Evolutionary conservation across 2,113 vertebrate species (phyloP).

Genomic region (Echinops telfairi): DNA sequence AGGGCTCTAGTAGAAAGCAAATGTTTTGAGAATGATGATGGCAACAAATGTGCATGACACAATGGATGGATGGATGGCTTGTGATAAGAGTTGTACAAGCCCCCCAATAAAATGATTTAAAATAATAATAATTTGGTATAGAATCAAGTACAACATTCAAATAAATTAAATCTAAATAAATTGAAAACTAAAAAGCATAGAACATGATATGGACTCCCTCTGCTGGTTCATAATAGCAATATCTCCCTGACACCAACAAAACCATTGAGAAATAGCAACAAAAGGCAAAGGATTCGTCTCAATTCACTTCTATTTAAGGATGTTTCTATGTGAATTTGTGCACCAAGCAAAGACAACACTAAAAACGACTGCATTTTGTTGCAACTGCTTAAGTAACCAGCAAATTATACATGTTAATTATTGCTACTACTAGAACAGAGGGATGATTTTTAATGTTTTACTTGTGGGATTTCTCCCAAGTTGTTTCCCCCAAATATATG

Average conservation of each 20-base stretch:
- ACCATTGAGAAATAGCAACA: constrained; percentile 12
- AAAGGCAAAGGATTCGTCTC: constrained; percentile 5
- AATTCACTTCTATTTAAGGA: not conserved
- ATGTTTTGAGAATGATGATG: too few species aligned
- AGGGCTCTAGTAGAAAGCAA: too few species aligned
- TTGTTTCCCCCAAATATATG: too few species aligned
- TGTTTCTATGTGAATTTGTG: not conserved
- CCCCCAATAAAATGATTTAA: too few species aligned
- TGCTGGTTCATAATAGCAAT: constrained; percentile 65
- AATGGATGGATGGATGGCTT: too few species aligned
- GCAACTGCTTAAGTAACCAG: not conserved
- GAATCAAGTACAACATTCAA: not conserved
- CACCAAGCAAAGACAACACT: not conserved
- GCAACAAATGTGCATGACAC: too few species aligned
- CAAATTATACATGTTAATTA: constrained; percentile 11
- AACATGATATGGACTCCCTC: constrained; percentile 51
- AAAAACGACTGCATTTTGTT: constrained; percentile 10
- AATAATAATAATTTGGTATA: too few species aligned
- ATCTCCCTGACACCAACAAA: not conserved
- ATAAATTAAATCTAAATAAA: constrained; percentile 25
- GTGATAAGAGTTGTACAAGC: too few species aligned
- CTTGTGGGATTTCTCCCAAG: too few species aligned
- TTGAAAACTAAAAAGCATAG: not conserved
- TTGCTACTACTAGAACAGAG: constrained; percentile 34
- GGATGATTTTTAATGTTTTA: not conserved